These are phyloP conservation scores for Hestina assimilis DNA, from an alignment of 1,140 invertebrate species.

Conservation along the genomic window DNA sequence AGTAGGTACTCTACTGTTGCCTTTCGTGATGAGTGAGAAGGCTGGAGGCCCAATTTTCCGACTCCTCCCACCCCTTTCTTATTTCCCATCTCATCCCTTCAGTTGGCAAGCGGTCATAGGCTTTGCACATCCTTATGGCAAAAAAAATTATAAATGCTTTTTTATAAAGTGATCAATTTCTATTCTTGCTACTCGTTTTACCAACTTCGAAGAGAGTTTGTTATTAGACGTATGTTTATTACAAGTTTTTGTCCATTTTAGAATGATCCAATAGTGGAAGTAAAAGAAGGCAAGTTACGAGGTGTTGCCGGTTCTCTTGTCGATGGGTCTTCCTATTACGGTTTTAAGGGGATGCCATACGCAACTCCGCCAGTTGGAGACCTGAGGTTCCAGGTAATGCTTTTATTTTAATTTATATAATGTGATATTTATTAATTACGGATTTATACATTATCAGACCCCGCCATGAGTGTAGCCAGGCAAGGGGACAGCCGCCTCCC, in stretches of 20 bases:
- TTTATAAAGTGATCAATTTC: too few relatives aligned
- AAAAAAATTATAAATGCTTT: not conserved
- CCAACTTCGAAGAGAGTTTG: too few relatives aligned
- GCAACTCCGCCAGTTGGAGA: constrained; percentile 69
- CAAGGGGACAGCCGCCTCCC: too few relatives aligned
- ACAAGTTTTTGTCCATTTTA: not conserved
- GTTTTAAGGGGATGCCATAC: constrained; percentile 72
- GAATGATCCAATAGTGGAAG: constrained; percentile 29
- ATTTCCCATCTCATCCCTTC: too few relatives aligned
- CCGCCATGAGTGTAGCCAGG: too few relatives aligned
- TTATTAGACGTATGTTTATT: too few relatives aligned
- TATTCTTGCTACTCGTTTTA: too few relatives aligned
- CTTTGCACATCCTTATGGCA: not conserved
- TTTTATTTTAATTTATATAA: not conserved
- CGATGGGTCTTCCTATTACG: constrained; percentile 57
- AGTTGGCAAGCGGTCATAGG: too few relatives aligned
- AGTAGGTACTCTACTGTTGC: too few relatives aligned
- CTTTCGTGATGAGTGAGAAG: too few relatives aligned
- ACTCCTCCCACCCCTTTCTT: too few relatives aligned
- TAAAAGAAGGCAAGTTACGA: constrained; percentile 34
- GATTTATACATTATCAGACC: not conserved
- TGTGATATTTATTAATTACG: not conserved
- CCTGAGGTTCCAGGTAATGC: constrained; percentile 18
- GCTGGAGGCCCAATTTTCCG: too few relatives aligned
- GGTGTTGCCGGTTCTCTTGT: constrained; percentile 25